Conservation (phyloP, 2,888 invertebrate genomes). For the Agrochola circellaris region DNA sequence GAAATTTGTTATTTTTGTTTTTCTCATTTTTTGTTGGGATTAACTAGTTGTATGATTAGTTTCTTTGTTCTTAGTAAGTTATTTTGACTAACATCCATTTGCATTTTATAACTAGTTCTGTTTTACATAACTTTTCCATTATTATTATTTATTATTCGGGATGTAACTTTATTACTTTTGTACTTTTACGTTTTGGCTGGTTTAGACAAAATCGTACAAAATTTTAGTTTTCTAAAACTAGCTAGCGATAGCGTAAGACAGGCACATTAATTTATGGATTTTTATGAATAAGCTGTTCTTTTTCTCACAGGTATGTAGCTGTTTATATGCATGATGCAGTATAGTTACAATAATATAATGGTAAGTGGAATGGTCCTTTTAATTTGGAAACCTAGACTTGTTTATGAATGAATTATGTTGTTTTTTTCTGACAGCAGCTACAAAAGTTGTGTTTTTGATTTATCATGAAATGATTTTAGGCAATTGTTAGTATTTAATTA, state of each 20-base stretch:
- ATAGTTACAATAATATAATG: background rate
- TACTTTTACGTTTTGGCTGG: background rate
- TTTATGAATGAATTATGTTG: too few species aligned
- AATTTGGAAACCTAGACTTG: background rate
- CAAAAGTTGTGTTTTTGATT: background rate
- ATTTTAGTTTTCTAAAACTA: too few species aligned
- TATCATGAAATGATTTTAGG: background rate
- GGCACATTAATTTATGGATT: background rate
- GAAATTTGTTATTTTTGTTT: conserved; percentile 21
- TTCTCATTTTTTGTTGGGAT: conserved; percentile 9
- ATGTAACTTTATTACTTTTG: too few species aligned
- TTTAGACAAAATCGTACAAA: background rate
- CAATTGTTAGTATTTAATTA: background rate
- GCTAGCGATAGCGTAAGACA: too few species aligned
- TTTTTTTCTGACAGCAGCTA: background rate
- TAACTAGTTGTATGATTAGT: background rate
- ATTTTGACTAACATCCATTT: background rate
- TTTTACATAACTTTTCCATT: background rate
- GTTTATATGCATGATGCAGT: background rate
- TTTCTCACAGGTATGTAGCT: conserved; percentile 54
- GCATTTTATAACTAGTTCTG: background rate
- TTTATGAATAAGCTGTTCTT: conserved; percentile 4
- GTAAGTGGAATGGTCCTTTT: conserved; percentile 21
- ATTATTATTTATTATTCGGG: background rate
- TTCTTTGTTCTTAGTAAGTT: background rate